These are phyloP conservation scores for Plecturocebus donacophilus DNA, from an alignment of 2,113 vertebrate species.

Conservation along the genomic window DNA sequence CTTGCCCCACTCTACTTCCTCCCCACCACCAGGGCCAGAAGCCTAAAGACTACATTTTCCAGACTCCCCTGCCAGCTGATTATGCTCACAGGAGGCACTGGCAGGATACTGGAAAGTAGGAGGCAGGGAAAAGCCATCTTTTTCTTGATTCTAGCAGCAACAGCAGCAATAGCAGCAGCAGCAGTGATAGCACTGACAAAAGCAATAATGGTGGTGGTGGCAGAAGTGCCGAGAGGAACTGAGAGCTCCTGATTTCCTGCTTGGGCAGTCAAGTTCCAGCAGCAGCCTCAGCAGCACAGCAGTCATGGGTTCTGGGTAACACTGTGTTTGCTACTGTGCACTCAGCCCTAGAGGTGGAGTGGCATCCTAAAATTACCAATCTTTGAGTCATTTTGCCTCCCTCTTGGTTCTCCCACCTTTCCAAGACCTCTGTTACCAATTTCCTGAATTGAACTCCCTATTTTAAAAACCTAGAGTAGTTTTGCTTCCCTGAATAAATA, in stretches of 20 bases:
- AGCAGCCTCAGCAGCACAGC: background rate
- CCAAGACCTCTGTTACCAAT: background rate
- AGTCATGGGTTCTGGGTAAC: rapidly evolving
- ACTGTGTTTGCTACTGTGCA: rapidly evolving
- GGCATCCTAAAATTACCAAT: background rate
- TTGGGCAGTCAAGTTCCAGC: background rate
- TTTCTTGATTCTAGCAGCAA: background rate
- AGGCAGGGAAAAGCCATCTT: background rate
- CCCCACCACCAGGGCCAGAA: too few relatives aligned
- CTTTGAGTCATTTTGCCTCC: background rate
- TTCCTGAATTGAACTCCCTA: background rate
- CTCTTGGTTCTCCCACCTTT: background rate
- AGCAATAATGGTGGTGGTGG: background rate
- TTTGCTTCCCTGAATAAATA: background rate
- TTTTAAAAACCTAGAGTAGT: background rate
- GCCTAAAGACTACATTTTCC: background rate
- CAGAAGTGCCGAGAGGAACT: rapidly evolving
- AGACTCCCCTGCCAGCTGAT: background rate
- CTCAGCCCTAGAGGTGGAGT: rapidly evolving
- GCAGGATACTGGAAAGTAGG: background rate
- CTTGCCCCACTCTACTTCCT: background rate
- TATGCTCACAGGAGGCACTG: background rate
- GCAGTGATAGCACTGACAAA: background rate
- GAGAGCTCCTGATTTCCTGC: background rate
- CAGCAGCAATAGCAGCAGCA: background rate